These are phyloP conservation scores for Drosophila picticornis DNA, from an alignment of 2,888 invertebrate genomes.

Conservation along the genomic window DNA sequence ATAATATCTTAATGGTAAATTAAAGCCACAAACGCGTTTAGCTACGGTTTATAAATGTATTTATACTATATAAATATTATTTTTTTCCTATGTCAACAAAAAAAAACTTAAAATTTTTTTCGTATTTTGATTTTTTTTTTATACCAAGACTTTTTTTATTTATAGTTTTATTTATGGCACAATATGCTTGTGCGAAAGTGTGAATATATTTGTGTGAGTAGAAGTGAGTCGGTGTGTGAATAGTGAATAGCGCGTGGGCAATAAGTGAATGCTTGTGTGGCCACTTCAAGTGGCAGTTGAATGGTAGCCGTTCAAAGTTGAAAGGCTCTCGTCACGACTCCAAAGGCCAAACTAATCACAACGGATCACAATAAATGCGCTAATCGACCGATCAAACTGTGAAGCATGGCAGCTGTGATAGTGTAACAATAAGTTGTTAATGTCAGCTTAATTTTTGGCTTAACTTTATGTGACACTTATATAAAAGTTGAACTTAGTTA, in stretches of 20 bases:
- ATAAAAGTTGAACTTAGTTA: background rate
- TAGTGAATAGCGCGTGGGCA: slow-evolving; percentile 43
- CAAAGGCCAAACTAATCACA: slow-evolving; percentile 38
- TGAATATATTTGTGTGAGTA: slow-evolving; percentile 18
- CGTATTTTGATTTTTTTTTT: slow-evolving; percentile 49
- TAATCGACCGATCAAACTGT: slow-evolving; percentile 28
- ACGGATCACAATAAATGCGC: slow-evolving; percentile 36
- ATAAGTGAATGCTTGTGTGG: slow-evolving; percentile 48
- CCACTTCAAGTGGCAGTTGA: slow-evolving; percentile 58
- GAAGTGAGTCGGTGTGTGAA: slow-evolving; percentile 16
- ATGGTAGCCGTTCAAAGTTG: slow-evolving; percentile 35
- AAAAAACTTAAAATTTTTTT: slow-evolving; percentile 55
- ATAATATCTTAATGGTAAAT: slow-evolving; percentile 77
- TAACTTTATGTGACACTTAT: background rate
- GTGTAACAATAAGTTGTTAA: background rate
- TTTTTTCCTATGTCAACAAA: slow-evolving; percentile 45
- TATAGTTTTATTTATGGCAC: slow-evolving; percentile 61
- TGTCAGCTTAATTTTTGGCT: background rate
- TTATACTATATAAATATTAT: background rate
- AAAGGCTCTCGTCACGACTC: slow-evolving; percentile 41
- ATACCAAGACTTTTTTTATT: slow-evolving; percentile 52
- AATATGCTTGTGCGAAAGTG: slow-evolving; percentile 40
- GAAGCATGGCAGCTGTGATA: background rate
- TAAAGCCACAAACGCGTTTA: slow-evolving; percentile 76
- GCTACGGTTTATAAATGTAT: background rate